phyloP scores from a whole-genome alignment of 2,888 invertebrate genomes.

The Sepiola atlantica region DNA sequence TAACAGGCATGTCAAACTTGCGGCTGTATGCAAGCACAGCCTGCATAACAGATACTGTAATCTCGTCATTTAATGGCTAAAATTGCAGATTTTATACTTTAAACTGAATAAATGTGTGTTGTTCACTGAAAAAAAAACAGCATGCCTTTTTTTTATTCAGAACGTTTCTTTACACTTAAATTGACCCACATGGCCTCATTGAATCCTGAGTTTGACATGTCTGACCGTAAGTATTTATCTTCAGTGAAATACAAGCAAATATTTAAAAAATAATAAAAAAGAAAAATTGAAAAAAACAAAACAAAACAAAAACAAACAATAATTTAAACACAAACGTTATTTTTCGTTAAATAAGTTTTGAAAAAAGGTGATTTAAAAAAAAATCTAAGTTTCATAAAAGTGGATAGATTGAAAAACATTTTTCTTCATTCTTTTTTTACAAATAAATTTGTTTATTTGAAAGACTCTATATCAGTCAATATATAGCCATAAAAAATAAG shows the following conservation, averaged over 20 bases:
- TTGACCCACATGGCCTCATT: too few species aligned
- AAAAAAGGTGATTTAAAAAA: neutral
- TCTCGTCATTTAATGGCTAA: too few species aligned
- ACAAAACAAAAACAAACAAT: neutral
- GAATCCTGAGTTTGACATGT: too few species aligned
- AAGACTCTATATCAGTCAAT: neutral
- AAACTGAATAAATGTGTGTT: too few species aligned
- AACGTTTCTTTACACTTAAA: too few species aligned
- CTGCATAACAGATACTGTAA: too few species aligned
- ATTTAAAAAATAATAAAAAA: neutral
- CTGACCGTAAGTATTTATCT: neutral
- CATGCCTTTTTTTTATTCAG: too few species aligned
- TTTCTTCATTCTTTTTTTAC: neutral
- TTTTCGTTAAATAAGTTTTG: neutral
- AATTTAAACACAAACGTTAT: neutral
- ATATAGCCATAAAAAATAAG: neutral
- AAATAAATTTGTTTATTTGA: neutral
- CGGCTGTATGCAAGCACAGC: too few species aligned
- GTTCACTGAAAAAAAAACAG: too few species aligned
- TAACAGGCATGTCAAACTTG: too few species aligned
- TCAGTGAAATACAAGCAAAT: constrained; percentile 19
- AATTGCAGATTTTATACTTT: too few species aligned
- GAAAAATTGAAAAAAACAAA: neutral
- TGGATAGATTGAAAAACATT: neutral
- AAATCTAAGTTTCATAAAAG: neutral